Evolutionary conservation across 2,113 vertebrate genomes (phyloP).

Genomic region (Mormoops blainvillei): DNA sequence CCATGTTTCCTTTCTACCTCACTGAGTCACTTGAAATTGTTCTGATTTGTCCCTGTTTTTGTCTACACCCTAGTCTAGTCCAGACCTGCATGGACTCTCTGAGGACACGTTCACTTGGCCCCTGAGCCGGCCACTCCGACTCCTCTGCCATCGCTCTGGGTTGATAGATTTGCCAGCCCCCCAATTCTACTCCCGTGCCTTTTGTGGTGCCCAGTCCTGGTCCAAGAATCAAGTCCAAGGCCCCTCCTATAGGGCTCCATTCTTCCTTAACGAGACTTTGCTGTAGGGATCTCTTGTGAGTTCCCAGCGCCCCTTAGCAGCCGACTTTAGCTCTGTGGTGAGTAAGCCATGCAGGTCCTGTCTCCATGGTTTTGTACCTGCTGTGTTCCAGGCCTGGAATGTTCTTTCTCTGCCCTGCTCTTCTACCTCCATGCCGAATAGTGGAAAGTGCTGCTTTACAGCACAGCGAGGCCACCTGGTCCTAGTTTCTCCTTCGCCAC

Average conservation of each 20-base stretch:
- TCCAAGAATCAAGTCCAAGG: background rate
- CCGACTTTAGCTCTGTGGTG: rapidly evolving
- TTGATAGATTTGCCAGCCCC: background rate
- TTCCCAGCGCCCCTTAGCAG: background rate
- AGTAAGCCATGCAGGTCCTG: rapidly evolving
- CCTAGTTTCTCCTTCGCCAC: background rate
- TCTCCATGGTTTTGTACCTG: background rate
- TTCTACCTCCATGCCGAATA: background rate
- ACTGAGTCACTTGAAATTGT: background rate
- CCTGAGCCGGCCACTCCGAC: background rate
- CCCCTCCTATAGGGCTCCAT: no score
- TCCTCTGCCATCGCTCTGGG: background rate
- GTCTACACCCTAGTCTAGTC: background rate
- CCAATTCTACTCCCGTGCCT: background rate
- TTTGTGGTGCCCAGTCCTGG: background rate
- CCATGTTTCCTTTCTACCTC: background rate
- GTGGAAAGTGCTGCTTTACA: background rate
- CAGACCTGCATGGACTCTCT: background rate
- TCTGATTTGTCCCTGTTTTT: background rate
- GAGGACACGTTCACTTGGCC: background rate
- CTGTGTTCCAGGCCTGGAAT: background rate
- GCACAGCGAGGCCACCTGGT: background rate
- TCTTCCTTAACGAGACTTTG: background rate
- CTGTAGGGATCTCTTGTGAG: background rate
- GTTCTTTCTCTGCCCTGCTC: background rate